Conservation (phyloP, 2,113 vertebrate genomes). For the Oxyura jamaicensis region DNA sequence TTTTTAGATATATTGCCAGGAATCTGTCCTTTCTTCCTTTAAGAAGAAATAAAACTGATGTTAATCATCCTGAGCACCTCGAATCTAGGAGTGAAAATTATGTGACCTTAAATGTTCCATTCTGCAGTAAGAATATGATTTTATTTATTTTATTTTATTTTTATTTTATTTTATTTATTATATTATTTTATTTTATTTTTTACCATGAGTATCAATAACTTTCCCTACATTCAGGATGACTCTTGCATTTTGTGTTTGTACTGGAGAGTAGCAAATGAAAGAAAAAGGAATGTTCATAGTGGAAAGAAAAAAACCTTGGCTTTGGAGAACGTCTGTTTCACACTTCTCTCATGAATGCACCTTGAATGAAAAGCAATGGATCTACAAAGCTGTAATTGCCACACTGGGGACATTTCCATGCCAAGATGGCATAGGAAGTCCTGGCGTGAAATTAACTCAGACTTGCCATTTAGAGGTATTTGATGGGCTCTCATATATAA, state of each 20-base stretch:
- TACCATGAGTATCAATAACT: neutral
- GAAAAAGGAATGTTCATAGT: neutral
- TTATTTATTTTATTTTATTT: neutral
- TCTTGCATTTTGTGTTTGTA: neutral
- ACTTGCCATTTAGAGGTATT: neutral
- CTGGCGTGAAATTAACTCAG: neutral
- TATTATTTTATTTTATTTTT: neutral
- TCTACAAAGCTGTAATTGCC: neutral
- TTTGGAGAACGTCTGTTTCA: neutral
- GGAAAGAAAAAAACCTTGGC: neutral
- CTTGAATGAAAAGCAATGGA: neutral
- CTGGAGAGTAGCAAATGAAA: neutral
- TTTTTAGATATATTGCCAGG: neutral
- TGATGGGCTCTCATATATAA: neutral
- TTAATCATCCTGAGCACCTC: neutral
- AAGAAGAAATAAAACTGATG: neutral
- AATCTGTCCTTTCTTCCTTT: neutral
- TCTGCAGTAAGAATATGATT: neutral
- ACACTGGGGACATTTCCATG: no score
- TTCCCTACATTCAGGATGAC: neutral
- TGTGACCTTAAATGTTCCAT: neutral
- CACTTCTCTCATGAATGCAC: neutral
- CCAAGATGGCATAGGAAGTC: neutral
- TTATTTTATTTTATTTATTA: neutral
- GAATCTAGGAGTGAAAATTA: neutral